Evolutionary conservation across 1,140 invertebrate species (phyloP), one percentile per base, ranked within the genome.

Genomic region (Diabrotica undecimpunctata): DNA sequence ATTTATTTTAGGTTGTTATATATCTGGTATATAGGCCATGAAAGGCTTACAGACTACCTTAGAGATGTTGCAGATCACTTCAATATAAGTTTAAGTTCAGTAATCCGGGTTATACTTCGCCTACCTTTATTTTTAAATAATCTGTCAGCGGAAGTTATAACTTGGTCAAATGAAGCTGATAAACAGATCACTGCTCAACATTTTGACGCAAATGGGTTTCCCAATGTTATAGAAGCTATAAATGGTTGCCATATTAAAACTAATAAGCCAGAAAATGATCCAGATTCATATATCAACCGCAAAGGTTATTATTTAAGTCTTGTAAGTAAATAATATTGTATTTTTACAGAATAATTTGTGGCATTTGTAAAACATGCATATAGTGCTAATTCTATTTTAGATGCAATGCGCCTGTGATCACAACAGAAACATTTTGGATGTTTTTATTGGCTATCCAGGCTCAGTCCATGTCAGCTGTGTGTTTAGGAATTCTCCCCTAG

Each of bases 181-280:
- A 50, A 50, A 50, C 46, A n/a, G 7, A 50, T 50, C n/a, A 50
- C 7, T 50, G 46, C 7, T 8, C 7, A 50, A 50, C 46, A 50
- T 50, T 50, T 50, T 50, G 7, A 50, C 7, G 46, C 46, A 50
- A 50, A 50, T 50, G 46, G 46, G n/a, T 50, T 50, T 50, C 46
- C 46, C 7, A 50, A 50, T 50, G 46, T 50, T 50, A 50, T 50
- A 50, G 46, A n/a, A 8, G 46, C 46, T 50, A 50, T 50, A 8
- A n/a, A 50, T 50, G 46, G 46, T 50, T 50, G 46, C 46, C 46
- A 50, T n/a, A 50, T 50, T 8, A 50, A 50, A 50, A 50, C n/a
- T 50, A n/a, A 50, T 50, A 50, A 7, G n/a, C 46, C n/a, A 8
- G 46, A 50, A 8, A 50, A 50, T 50, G 46, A 50, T n/a, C n/a